Base-by-base conservation (phyloP, 2,113 vertebrate genomes). In the Camelus bactrianus region DNA sequence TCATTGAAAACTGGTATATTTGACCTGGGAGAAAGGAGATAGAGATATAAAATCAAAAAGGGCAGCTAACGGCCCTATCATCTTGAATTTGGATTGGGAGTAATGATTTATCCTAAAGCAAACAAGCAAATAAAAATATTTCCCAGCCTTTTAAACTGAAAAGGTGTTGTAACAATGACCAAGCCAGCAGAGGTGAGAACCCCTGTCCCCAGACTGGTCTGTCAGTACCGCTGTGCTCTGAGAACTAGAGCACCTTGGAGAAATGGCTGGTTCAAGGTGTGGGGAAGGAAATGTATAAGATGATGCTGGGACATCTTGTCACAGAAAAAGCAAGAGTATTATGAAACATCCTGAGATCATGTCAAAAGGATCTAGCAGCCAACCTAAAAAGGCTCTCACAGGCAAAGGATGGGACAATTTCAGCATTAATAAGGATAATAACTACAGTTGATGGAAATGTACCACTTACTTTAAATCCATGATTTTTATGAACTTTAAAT, bases 1-100 rank as follows among this genome's bases (percentile, higher is more conserved):
- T 35, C 72, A 35, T 2, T 46, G 35, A 88, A 67, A 77, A n/a
- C 52, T 70, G 46, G 19, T 10, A 38, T 64, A 65, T 72, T 89
- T 65, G 28, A n/a, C 12, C 2, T 56, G 28, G 24, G 62, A 62
- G 28, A 86, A 87, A 84, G 62, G 19, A 89, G n/a, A 28, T 35
- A 76, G 64, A 94, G 69, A 75, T 2, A 22, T 9, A 79, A 76
- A 93, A 28, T 77, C 2, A 64, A 60, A 92, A 19, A 42, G 48
- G 48, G 11, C 52, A 26, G 15, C 28, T 20, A 79, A 76, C 54
- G 77, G 14, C 30, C 50, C 42, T 35, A 1, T 52, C 62, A 24
- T 65, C 48, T 80, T 80, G 48, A 96, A 50, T 92, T 87, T 65
- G 48, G 92, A 8, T 89, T 13, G 12, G 70, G 89, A 84, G 38